Evolutionary conservation across 64 coral and sea anemone genomes (phyloP), one percentile per base, ranked within the genome.

Genomic region (Platygyra sinensis): DNA sequence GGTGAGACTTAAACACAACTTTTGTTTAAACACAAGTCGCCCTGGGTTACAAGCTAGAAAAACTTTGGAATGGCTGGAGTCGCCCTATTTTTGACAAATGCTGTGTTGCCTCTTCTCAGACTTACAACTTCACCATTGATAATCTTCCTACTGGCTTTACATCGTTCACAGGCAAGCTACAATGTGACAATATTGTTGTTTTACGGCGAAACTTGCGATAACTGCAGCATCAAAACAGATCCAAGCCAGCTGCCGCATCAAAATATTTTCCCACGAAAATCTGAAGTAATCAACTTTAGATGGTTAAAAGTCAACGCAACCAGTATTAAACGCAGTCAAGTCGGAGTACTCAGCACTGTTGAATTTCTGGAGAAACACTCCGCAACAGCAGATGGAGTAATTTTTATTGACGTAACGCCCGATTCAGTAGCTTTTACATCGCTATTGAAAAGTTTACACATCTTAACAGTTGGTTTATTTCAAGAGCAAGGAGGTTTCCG

Each of bases 391-490:
- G 74, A 76, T 38, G 74, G 74, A 28, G 36, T 32, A 76, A 46
- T 76, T 39, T 76, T 76, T 76, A 18, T 42, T 0, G 74, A 76
- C 32, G 15, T 46, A 33, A 76, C 74, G 7, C 29, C 39, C 15
- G 74, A 76, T 31, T 33, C 31, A 15, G 19, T 76, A 20, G 74
- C 19, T 50, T 76, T 76, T 28, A 49, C 38, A 18, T 76, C 74
- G 11, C 32, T 76, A 1, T 20, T 76, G 36, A 33, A 76, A 36
- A 38, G 18, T 42, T 46, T 46, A 33, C 18, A 46, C 74, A 22
- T 76, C 74, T 22, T 46, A 76, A 76, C 74, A 42, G 31, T 76
- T 49, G 74, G 74, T 39, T 8, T 76, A 19, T 76, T 76, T 76
- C 74, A 76, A 22, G 74, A 76, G 11, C 31, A 76, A 76, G 33